Evolutionary conservation across 1,140 invertebrate species (phyloP).

Genomic region (Brachionus asplanchnoidis): DNA sequence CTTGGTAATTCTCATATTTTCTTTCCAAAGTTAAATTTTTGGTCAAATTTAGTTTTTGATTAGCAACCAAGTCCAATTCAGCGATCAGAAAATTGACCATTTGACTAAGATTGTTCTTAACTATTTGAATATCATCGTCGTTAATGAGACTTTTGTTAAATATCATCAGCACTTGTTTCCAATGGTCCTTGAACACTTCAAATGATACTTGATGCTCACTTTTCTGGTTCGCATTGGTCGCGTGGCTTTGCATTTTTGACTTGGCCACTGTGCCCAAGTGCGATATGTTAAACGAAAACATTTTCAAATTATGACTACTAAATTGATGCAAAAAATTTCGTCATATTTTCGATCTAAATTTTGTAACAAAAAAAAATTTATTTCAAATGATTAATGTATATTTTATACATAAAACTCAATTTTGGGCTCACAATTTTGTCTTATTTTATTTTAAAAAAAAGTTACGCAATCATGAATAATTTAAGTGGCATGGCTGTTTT

Average conservation of each 20-base stretch:
- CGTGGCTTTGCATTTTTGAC: background rate
- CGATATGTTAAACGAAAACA: slow-evolving; percentile 19
- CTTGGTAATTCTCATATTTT: slow-evolving; percentile 40
- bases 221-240: background rate
- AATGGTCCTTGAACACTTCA: slow-evolving; percentile 87
- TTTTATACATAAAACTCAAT: background rate
- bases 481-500: background rate
- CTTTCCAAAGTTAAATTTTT: slow-evolving; percentile 48
- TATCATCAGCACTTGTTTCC: slow-evolving; percentile 81
- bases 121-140: slow-evolving; percentile 75
- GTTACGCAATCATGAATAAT: background rate
- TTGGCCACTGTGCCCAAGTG: background rate
- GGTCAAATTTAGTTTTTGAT: slow-evolving; percentile 53
- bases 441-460: background rate
- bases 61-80: slow-evolving; percentile 59
- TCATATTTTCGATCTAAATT: background rate
- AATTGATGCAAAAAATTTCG: background rate
- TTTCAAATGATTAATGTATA: background rate
- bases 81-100: slow-evolving; percentile 79
- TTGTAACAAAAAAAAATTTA: background rate
- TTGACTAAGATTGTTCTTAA: slow-evolving; percentile 85
- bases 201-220: slow-evolving; percentile 56
- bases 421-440: background rate
- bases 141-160: slow-evolving; percentile 57
- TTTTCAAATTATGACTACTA: background rate